Evolutionary conservation across 2,113 vertebrate genomes (phyloP).

Genomic region (Phoenicopterus ruber): DNA sequence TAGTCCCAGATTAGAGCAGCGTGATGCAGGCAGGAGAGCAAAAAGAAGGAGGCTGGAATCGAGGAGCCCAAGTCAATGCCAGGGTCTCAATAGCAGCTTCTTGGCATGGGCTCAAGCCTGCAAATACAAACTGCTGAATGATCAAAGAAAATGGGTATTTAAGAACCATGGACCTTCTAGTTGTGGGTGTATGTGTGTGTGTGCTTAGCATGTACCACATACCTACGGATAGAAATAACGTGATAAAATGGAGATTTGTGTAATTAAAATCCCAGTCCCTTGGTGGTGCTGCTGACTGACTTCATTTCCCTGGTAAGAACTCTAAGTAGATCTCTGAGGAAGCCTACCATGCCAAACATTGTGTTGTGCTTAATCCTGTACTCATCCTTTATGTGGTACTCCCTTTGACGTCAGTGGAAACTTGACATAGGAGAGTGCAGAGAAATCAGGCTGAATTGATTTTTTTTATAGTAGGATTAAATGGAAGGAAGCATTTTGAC

Average conservation of each 20-base stretch:
- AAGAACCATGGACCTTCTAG: neutral
- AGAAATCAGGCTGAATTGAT: neutral
- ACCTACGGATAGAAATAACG: neutral
- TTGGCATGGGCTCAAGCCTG: neutral
- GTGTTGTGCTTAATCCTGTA: neutral
- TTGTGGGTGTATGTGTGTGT: neutral
- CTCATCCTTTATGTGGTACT: neutral
- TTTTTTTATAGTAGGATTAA: neutral
- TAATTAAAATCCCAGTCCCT: neutral
- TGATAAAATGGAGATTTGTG: neutral
- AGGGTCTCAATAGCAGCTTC: neutral
- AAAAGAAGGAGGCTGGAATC: neutral
- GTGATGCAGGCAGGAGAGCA: neutral
- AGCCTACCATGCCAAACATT: neutral
- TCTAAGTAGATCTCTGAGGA: neutral
- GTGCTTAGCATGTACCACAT: neutral
- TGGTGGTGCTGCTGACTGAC: neutral
- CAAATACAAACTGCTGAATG: neutral
- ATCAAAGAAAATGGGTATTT: neutral
- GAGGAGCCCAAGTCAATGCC: neutral
- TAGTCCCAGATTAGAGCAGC: neutral
- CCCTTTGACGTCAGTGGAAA: slow-evolving; percentile 6
- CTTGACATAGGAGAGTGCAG: neutral
- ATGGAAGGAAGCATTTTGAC: neutral
- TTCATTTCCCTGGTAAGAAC: neutral